Base-by-base conservation (phyloP, 1,140 invertebrate species). In the Halyomorpha halys region DNA sequence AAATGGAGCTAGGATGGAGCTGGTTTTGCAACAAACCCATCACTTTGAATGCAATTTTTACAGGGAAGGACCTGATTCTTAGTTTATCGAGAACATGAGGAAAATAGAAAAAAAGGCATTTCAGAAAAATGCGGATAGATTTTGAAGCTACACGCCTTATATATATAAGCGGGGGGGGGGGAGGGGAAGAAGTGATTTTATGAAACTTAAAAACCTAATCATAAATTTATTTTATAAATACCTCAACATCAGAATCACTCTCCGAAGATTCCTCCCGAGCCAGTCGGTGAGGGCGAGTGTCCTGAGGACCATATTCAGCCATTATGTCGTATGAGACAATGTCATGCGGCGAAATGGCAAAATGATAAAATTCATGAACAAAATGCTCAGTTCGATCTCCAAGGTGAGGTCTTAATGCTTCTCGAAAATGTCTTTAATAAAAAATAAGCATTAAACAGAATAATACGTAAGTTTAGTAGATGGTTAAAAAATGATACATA, bases 361-460 rank as follows among this genome's bases (percentile, higher is more conserved):
- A 97, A 73, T 83, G 84, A 67, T 86, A 85, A 65, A 97, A 81
- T 73, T 97, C 94, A 70, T 95, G 91, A 44, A 91, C 79, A 75
- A 97, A 97, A 73, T 94, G 90, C 65, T 83, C 80, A 0, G 85
- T 85, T 64, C 81, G 78, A 16, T 75, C 73, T 16, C 80, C 79
- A 39, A 87, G 76, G 70, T 81, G 83, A 3, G 79, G 74, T 1
- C 75, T 72, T 18, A 89, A 69, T 0, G 78, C 70, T 34, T 81
- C 79, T 21, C 81, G 80, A 74, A 97, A 94, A 70, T 83, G 81
- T 14, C 65, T 66, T 34, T 60, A 60, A 39, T 44, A 18, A 44
- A 39, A 44, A 0, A 34, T 8, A 16, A 19, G n/a, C 8, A 15
- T 19, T 39, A 18, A 39, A 21, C 5, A 62, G 25, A 30, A 47